Evolutionary conservation across 2,113 vertebrate species (phyloP).

Genomic region (Glaucidium brasilianum): DNA sequence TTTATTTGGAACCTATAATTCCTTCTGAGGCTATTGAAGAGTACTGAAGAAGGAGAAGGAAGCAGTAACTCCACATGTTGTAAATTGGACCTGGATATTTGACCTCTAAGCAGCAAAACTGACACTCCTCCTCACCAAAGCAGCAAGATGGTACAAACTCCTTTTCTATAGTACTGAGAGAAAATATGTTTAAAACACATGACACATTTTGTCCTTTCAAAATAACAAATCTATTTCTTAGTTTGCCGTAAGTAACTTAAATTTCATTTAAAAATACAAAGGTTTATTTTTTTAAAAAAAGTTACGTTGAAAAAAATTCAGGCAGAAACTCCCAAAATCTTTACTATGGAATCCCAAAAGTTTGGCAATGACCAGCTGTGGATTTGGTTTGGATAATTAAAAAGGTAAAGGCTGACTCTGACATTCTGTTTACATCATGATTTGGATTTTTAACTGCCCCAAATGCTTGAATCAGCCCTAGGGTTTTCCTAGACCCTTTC

Average conservation of each 20-base stretch:
- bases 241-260: background rate
- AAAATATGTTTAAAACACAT: background rate
- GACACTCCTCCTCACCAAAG: background rate
- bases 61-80: background rate
- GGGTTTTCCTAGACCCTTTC: background rate
- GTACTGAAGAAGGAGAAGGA: background rate
- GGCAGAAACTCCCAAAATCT: rapidly evolving
- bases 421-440: background rate
- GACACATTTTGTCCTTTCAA: background rate
- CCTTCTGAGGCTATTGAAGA: background rate
- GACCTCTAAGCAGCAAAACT: background rate
- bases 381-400: background rate
- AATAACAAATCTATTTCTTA: background rate
- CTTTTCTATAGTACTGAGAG: background rate
- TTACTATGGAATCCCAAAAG: background rate
- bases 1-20: background rate
- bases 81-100: background rate
- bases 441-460: background rate
- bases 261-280: background rate
- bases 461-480: background rate
- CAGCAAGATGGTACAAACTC: background rate
- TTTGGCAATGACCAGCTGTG: background rate
- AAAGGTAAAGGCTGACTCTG: background rate
- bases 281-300: background rate
- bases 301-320: background rate